Evolutionary conservation across 2,113 vertebrate species (phyloP).

Genomic region (Stomatorhinus ivindoensis): DNA sequence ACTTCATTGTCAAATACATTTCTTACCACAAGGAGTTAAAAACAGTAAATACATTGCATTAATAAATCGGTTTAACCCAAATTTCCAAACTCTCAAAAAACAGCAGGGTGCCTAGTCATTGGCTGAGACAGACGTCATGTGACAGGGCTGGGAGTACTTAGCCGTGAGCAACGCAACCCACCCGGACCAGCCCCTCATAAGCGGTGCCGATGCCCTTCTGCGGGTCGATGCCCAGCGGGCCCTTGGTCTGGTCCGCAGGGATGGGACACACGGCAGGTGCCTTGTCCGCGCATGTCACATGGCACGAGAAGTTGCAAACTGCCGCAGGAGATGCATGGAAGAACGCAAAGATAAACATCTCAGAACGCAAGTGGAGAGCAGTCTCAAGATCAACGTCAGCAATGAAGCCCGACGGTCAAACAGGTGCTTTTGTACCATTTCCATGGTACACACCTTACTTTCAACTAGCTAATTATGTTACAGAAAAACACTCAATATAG

Average conservation of each 20-base stretch:
- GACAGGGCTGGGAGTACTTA: neutral
- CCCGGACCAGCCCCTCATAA: conserved; percentile 88
- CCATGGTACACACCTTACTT: neutral
- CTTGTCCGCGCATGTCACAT: conserved; percentile 96
- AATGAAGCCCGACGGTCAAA: neutral
- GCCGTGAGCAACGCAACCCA: conserved; percentile 35
- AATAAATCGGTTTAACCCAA: neutral
- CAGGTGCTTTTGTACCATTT: neutral
- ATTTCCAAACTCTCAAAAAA: neutral
- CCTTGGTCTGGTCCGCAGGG: conserved; percentile 89
- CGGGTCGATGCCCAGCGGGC: conserved; percentile 89
- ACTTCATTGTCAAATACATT: neutral
- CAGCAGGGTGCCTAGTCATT: neutral
- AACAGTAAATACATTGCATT: neutral
- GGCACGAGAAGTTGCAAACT: conserved; percentile 97
- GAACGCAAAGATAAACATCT: neutral
- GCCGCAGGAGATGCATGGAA: conserved; percentile 7
- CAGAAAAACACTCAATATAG: neutral
- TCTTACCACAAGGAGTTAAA: neutral
- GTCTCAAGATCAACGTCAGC: neutral
- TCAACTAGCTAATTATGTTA: neutral
- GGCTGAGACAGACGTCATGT: neutral
- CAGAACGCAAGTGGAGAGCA: neutral
- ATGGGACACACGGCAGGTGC: conserved; percentile 89
- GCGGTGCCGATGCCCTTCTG: conserved; percentile 93